Evolutionary conservation across 2,797 vertebrate genomes (phyloP), one percentile per base, ranked within the genome.

Genomic region (Pseudochirops cupreus): DNA sequence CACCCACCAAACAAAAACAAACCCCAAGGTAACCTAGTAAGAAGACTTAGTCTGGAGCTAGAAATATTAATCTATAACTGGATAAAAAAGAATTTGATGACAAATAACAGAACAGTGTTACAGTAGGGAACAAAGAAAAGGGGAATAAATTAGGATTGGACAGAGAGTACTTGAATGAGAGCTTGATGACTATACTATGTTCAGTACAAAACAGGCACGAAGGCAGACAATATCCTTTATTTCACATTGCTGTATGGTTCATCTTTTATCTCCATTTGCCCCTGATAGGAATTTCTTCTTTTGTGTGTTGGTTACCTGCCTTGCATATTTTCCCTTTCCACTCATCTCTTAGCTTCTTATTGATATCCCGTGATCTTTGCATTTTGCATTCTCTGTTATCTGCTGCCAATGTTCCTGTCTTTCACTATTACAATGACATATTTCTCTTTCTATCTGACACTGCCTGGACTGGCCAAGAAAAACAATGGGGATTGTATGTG

Each of bases 281-380:
- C 50, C 91, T 18, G 53, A 33, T 56, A 91, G 33, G 90, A 55
- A 55, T 55, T 55, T 91, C 54, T 55, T 91, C 18, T 29, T 54
- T 53, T n/a, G 33, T 29, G 21, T n/a, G 10, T 53, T 91, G 90
- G 90, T 91, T 55, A 55, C 29, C n/a, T 54, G 28, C n/a, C 91
- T 91, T 91, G 91, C 55, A 13, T 13, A 39, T 56, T 91, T 57
- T 91, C 56, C 39, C 94, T 93, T 94, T 94, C 89, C 74, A 96
- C 59, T 57, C 94, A 91, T 93, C 95, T 95, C 90, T 93, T 11
- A 0, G 82, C 97, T 97, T 87, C 94, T 90, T 82, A 39, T 82
- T 46, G 67, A 82, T 82, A 82, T 24, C 67, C 96, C 96, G 50
- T 91, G 96, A 50, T 67, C 2, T 56, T 50, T 90, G 46, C 55